Evolutionary conservation across 2,113 vertebrate species (phyloP).

Genomic region (Dendropsophus ebraccatus): DNA sequence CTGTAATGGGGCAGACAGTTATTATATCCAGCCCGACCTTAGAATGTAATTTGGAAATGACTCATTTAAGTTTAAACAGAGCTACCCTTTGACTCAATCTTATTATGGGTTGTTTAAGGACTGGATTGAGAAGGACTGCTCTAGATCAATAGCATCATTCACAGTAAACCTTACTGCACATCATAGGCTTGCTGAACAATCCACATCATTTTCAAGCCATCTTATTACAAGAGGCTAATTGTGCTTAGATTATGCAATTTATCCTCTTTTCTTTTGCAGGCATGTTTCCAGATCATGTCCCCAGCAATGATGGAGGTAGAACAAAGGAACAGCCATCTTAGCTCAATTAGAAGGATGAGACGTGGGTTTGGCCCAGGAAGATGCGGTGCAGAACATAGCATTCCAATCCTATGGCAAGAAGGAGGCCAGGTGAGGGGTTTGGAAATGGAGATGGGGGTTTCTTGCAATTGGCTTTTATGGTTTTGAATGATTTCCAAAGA

Average conservation of each 20-base stretch:
- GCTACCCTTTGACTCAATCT: constrained; percentile 28
- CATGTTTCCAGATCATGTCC: constrained; percentile 15
- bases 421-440: constrained; percentile 39
- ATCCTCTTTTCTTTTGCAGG: constrained; percentile 39
- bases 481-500: constrained; percentile 39
- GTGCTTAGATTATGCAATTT: constrained; percentile 36
- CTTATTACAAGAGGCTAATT: constrained; percentile 35
- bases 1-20: constrained; percentile 8
- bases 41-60: constrained; percentile 20
- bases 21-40: neutral
- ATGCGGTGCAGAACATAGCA: neutral
- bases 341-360: neutral
- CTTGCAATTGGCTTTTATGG: constrained; percentile 20
- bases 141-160: constrained; percentile 29
- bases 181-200: constrained; percentile 7
- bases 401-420: constrained; percentile 6
- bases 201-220: constrained; percentile 22
- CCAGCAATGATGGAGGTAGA: constrained; percentile 14
- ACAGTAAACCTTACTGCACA: constrained; percentile 28
- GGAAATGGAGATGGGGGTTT: neutral
- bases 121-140: constrained; percentile 21
- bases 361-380: constrained; percentile 28
- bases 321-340: neutral
- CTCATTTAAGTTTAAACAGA: constrained; percentile 23
- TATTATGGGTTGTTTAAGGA: constrained; percentile 34